phyloP scores from a whole-genome alignment of 1,140 invertebrate genomes.

The Drosophila albomicans region DNA sequence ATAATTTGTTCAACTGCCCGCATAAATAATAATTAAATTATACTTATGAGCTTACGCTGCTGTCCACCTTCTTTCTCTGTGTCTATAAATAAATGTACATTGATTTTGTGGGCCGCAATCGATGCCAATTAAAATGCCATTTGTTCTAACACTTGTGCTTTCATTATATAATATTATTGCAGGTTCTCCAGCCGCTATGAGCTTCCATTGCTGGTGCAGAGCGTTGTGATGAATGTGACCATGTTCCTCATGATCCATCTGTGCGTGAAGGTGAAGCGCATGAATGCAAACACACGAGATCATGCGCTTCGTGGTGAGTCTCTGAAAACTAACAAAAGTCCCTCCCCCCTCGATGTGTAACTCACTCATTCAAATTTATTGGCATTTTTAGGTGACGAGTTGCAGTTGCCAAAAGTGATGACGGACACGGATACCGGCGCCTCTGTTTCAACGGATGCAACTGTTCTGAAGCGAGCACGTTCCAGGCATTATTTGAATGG shows the following conservation, averaged over 20 bases:
- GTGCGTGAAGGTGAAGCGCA: slow-evolving; percentile 94
- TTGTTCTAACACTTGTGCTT: slow-evolving; percentile 24
- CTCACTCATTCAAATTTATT: not conserved
- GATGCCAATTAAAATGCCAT: slow-evolving; percentile 63
- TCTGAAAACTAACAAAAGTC: not conserved
- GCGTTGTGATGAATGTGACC: slow-evolving; percentile 97
- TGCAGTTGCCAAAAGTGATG: slow-evolving; percentile 81
- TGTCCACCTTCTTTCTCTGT: not conserved
- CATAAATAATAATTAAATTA: too few relatives aligned
- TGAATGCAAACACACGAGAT: slow-evolving; percentile 92
- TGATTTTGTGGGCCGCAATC: not conserved
- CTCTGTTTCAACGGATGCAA: slow-evolving; percentile 72
- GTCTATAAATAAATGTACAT: not conserved
- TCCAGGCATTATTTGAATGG: slow-evolving; percentile 84
- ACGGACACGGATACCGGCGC: slow-evolving; percentile 75
- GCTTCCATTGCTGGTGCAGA: slow-evolving; percentile 96
- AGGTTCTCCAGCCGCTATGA: slow-evolving; percentile 99
- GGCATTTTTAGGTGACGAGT: slow-evolving; percentile 70
- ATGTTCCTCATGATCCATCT: slow-evolving; percentile 98
- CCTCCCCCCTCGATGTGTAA: not conserved
- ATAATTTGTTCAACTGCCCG: too few relatives aligned
- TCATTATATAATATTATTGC: slow-evolving; percentile 74
- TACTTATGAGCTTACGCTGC: too few relatives aligned
- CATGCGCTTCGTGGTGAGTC: slow-evolving; percentile 93
- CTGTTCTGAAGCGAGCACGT: slow-evolving; percentile 71